Evolutionary conservation across 2,113 vertebrate species (phyloP).

Genomic region (Corynorhinus townsendii): DNA sequence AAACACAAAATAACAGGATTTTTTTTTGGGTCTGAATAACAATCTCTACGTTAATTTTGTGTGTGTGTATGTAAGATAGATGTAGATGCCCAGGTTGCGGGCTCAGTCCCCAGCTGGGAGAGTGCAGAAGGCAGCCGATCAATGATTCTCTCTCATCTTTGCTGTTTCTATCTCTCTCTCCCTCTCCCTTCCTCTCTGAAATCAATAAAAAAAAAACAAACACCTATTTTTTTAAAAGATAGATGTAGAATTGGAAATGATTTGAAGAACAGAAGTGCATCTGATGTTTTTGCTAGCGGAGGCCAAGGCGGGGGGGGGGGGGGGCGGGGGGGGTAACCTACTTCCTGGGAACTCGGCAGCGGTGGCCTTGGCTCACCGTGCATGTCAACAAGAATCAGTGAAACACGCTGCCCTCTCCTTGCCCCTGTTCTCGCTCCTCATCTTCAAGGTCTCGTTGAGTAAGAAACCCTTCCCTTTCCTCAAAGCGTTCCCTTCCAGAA

Average conservation of each 20-base stretch:
- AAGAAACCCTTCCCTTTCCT: background rate
- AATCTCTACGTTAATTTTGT: background rate
- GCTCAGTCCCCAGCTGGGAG: too few species aligned
- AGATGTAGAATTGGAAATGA: background rate
- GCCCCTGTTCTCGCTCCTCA: background rate
- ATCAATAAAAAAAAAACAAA: too few species aligned
- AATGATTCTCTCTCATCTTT: too few species aligned
- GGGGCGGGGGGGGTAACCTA: too few species aligned
- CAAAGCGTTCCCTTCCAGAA: background rate
- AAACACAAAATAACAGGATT: background rate
- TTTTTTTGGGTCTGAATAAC: conserved; percentile 1
- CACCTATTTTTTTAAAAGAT: background rate
- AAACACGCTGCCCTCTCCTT: background rate
- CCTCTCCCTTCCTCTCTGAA: too few species aligned
- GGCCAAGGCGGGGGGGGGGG: too few species aligned
- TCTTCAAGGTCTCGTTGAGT: background rate
- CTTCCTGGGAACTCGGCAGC: background rate
- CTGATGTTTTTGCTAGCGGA: background rate
- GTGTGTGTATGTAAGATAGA: background rate
- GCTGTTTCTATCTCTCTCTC: too few species aligned
- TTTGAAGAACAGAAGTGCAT: background rate
- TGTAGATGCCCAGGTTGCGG: background rate
- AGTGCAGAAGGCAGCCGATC: too few species aligned
- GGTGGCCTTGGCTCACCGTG: background rate
- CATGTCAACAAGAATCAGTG: background rate